These are phyloP conservation scores for Corythornis cristatus DNA, from an alignment of 2,113 vertebrate genomes.

Conservation along the genomic window DNA sequence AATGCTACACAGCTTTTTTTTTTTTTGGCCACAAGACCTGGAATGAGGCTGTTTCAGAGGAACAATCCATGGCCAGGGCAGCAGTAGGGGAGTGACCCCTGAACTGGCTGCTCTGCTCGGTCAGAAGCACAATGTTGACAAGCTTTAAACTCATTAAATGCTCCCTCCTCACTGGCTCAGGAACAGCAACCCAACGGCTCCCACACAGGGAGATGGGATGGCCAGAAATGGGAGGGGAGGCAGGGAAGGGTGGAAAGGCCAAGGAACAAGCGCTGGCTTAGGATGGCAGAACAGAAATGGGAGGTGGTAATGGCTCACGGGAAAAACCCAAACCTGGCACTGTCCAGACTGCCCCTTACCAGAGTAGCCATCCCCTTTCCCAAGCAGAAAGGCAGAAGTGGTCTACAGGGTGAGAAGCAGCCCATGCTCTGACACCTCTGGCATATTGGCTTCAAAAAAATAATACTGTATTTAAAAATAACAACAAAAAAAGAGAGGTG, in stretches of 20 bases:
- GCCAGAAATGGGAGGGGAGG: not conserved
- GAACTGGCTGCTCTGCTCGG: accelerated
- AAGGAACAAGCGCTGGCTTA: not conserved
- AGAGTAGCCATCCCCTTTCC: not conserved
- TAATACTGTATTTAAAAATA: not conserved
- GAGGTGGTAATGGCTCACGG: not conserved
- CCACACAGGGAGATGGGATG: not conserved
- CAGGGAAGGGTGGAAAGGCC: not conserved
- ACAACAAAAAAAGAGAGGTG: not conserved
- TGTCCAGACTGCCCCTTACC: not conserved
- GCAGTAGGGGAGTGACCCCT: not conserved
- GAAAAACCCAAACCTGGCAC: not conserved
- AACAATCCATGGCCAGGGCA: not conserved
- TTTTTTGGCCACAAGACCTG: not conserved
- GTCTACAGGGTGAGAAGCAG: not conserved
- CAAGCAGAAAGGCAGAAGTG: not conserved
- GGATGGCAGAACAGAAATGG: not conserved
- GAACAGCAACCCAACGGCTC: not conserved
- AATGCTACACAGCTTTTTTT: not conserved
- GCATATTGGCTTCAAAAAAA: not conserved
- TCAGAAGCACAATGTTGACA: not conserved
- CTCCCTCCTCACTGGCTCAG: not conserved
- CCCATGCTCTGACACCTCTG: not conserved
- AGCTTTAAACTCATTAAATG: not conserved
- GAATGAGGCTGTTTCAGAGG: not conserved